Base-by-base conservation (phyloP, 2,888 invertebrate species). In the Drosophila paranaensis region DNA sequence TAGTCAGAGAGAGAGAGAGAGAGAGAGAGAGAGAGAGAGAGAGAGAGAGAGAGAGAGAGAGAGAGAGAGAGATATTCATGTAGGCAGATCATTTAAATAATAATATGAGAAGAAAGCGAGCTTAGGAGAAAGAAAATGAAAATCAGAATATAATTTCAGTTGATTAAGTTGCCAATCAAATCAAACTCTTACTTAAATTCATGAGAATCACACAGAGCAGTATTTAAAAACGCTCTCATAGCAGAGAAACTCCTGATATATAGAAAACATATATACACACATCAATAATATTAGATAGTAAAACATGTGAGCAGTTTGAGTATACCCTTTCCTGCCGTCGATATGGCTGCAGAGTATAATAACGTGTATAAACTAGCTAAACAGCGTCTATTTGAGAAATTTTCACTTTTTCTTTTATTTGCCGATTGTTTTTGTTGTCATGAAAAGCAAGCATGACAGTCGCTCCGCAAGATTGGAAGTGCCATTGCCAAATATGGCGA, bases 371-470 rank as follows among this genome's bases (percentile, higher is more conserved):
- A 71, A 56, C 62, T 55, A 43, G 73, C 71, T 64, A 60, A 50
- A 53, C 67, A 72, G 64, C 64, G 60, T 82, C 60, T 69, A 66
- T 72, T 84, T 88, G 68, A 70, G 54, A 45, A 74, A 74, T 88
- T 85, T 83, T 83, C 80, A 88, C 82, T 85, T 83, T 83, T 88
- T 82, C 85, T 88, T 88, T 83, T 88, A 74, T 74, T 82, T 72
- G 73, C 53, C 50, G 63, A 46, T 60, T 61, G 66, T 70, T 65
- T 70, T 65, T 64, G 76, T 45, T 66, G 65, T 48, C 33, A 71
- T 74, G 66, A 86, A 85, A 86, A 80, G 37, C 67, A 72, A 74
- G 70, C 72, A 77, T 74, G 65, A 73, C 80, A 69, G 65, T 63
- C 57, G 60, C 53, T 60, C 61, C 45, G 39, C 67, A 42, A 37